These are phyloP conservation scores for Anthopleura sola DNA, from an alignment of 64 coral and sea anemone species.

Conservation along the genomic window DNA sequence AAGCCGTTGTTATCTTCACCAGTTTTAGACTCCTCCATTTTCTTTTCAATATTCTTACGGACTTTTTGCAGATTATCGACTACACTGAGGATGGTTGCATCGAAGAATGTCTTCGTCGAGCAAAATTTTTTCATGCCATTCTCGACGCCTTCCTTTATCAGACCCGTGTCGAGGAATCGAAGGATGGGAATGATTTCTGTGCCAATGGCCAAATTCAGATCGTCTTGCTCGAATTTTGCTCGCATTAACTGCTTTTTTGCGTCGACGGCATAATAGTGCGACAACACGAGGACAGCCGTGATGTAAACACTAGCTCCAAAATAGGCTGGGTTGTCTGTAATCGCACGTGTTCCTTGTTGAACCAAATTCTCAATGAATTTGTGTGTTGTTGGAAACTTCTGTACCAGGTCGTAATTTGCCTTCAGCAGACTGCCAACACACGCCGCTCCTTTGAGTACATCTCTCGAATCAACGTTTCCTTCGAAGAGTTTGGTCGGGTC, in stretches of 20 bases:
- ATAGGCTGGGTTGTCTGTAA: not conserved
- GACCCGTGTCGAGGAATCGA: not conserved
- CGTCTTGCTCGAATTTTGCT: not conserved
- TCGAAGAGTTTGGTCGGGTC: not conserved
- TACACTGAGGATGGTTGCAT: not conserved
- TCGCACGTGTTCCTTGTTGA: not conserved
- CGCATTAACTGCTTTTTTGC: not conserved
- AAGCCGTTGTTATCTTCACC: not conserved
- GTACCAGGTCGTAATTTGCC: not conserved
- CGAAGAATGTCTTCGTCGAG: not conserved
- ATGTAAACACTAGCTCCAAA: not conserved
- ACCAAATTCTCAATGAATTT: not conserved
- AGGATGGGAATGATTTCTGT: not conserved
- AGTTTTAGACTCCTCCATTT: not conserved
- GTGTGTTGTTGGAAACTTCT: not conserved
- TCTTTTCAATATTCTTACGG: not conserved
- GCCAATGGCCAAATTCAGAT: not conserved
- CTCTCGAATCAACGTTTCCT: not conserved
- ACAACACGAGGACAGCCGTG: not conserved
- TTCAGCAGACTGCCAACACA: not conserved
- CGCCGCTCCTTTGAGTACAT: not conserved
- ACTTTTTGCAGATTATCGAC: not conserved
- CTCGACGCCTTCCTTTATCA: not conserved
- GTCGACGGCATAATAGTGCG: not conserved
- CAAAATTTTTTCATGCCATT: not conserved